Evolutionary conservation across 2,797 vertebrate species (phyloP), one percentile per base, ranked within the genome.

Genomic region (Sebastes baramenuke): DNA sequence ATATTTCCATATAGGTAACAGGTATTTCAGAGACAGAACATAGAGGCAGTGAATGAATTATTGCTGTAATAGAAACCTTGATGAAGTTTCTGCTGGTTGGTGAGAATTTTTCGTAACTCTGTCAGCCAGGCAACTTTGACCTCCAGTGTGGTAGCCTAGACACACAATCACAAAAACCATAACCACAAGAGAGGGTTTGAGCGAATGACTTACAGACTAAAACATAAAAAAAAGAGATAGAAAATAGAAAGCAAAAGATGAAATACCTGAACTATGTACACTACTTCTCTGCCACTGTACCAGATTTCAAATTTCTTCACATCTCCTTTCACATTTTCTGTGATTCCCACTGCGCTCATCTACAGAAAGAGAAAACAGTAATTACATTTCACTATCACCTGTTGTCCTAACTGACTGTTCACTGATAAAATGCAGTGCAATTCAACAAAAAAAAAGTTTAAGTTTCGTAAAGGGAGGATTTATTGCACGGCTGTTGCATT

Each of bases 231-330:
- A 7, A 64, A 46, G 27, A 0, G 1, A 61, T 3, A 52, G 8
- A 72, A 52, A 60, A 80, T 1, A 20, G 10, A 56, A 61, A 64
- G 8, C 1, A 55, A 13, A 54, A 3, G 0, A 42, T 67, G 0
- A 68, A 61, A 79, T 80, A 99, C 98, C 97, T 99, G 98, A 32
- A 99, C 93, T 13, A 99, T 95, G 8, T 99, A 99, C 34, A 98
- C 97, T 75, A 99, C 98, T 76, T 99, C 98, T 87, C 97, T 95
- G 25, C 96, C 96, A 2, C 96, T 97, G 88, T 98, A 97, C 96
- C 97, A 99, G 90, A 99, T 96, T 89, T 99, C 98, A 95, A 99
- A 99, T 85, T 99, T 99, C 92, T 97, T 97, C 76, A 96, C 93
- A 46, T 99, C 98, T 70, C 98, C 98, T 89, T 99, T 99, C 58